These are phyloP conservation scores for Cotesia vestalis DNA, from an alignment of 1,140 invertebrate genomes.

Conservation along the genomic window DNA sequence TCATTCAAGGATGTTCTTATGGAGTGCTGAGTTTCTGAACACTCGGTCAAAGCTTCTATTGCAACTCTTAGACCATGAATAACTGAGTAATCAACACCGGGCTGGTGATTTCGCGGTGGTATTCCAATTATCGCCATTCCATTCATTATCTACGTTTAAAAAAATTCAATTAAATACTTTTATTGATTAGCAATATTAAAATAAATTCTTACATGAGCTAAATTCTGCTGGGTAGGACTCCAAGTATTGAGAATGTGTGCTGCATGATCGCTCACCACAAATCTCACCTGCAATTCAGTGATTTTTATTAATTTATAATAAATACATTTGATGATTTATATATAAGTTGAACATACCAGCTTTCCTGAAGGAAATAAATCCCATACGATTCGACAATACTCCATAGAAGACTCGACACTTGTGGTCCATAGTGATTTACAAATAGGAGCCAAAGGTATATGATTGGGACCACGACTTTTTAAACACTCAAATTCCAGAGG, in stretches of 20 bases:
- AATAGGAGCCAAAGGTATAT: constrained; percentile 80
- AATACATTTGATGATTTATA: neutral
- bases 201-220: constrained; percentile 74
- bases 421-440: constrained; percentile 95
- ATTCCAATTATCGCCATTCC: constrained; percentile 77
- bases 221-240: constrained; percentile 81
- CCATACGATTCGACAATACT: constrained; percentile 96
- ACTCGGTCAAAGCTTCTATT: constrained; percentile 84
- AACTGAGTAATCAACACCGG: constrained; percentile 74
- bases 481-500: constrained; percentile 89
- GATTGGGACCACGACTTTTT: constrained; percentile 74
- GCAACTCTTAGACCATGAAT: constrained; percentile 88
- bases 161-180: constrained; percentile 18
- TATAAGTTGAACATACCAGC: constrained; percentile 70
- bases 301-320: constrained; percentile 13
- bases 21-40: constrained; percentile 77
- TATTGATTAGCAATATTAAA: too few relatives aligned
- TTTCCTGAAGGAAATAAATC: constrained; percentile 91
- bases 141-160: constrained; percentile 71
- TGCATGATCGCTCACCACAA: constrained; percentile 83
- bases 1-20: constrained; percentile 69
- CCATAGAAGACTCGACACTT: constrained; percentile 90
- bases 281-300: constrained; percentile 73
- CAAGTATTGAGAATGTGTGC: constrained; percentile 85
- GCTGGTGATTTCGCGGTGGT: constrained; percentile 67